Percentiles rank a stretch among this genome's conserved stretches.
Evolutionary conservation across 2,888 invertebrate genomes (phyloP).

Genomic region (Andrena bucephala): DNA sequence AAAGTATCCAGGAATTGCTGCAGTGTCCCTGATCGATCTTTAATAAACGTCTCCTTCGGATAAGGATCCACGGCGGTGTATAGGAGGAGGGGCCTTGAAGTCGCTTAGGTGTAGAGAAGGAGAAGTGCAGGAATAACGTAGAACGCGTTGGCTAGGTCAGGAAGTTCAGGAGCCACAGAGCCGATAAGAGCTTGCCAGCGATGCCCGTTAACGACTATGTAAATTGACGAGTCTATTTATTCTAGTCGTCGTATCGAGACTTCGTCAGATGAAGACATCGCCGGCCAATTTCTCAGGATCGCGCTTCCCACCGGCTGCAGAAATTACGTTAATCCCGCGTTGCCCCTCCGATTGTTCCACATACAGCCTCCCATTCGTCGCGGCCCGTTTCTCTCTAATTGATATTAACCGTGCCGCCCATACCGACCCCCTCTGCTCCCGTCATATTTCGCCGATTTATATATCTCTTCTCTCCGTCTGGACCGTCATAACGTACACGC

Average conservation of each 20-base stretch:
- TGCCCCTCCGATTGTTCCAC: constrained; percentile 6
- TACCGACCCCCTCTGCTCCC: too few relatives aligned
- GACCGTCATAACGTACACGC: constrained; percentile 48
- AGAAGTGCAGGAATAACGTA: constrained; percentile 65
- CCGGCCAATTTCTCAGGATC: constrained; percentile 71
- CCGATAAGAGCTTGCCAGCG: constrained; percentile 82
- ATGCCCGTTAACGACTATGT: constrained; percentile 82
- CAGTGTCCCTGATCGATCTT: constrained; percentile 75
- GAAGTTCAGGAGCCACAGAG: constrained; percentile 75
- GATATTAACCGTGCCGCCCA: neutral
- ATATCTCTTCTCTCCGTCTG: neutral
- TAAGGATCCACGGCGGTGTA: constrained; percentile 58
- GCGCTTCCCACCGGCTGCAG: constrained; percentile 19
- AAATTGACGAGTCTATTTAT: constrained; percentile 84
- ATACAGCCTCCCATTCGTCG: neutral
- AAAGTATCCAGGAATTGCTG: constrained; percentile 56
- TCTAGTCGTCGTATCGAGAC: constrained; percentile 80
- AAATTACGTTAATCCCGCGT: constrained; percentile 72
- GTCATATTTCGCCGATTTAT: neutral
- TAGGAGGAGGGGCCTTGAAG: constrained; percentile 46
- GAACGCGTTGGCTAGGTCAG: constrained; percentile 79
- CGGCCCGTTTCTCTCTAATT: constrained; percentile 1
- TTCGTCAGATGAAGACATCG: constrained; percentile 77
- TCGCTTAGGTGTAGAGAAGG: constrained; percentile 52
- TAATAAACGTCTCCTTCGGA: constrained; percentile 69